Conservation (phyloP, 2,113 vertebrate genomes). For the Cinclus mexicanus region DNA sequence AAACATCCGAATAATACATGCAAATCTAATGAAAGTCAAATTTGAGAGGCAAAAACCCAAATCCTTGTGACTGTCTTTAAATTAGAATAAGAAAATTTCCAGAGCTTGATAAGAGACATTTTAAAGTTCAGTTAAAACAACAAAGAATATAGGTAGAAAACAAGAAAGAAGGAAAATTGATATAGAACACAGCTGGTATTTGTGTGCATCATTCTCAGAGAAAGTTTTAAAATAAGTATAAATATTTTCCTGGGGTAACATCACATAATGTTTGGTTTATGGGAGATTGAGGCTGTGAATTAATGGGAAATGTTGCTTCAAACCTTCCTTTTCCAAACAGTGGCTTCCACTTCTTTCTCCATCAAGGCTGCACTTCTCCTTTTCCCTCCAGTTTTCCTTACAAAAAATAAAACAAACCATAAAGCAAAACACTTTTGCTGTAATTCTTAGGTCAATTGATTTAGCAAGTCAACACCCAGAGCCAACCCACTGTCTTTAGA, state of each 20-base stretch:
- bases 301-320: neutral
- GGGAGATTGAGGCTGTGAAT: neutral
- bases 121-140: neutral
- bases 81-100: neutral
- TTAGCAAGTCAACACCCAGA: neutral
- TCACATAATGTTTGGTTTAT: neutral
- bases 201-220: neutral
- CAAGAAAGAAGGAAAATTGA: neutral
- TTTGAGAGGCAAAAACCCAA: neutral
- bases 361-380: neutral
- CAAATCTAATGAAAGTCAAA: neutral
- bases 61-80: neutral
- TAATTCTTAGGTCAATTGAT: neutral
- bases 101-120: neutral
- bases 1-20: neutral
- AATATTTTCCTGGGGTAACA: neutral
- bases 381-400: neutral
- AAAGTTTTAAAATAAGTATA: neutral
- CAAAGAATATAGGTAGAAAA: neutral
- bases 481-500: neutral
- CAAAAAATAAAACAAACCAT: fast-evolving
- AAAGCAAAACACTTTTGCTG: neutral
- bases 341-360: neutral
- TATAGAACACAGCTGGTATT: neutral
- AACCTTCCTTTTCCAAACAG: neutral